Evolutionary conservation across 1,140 invertebrate species (phyloP).

Genomic region (Bombus difficillimus): DNA sequence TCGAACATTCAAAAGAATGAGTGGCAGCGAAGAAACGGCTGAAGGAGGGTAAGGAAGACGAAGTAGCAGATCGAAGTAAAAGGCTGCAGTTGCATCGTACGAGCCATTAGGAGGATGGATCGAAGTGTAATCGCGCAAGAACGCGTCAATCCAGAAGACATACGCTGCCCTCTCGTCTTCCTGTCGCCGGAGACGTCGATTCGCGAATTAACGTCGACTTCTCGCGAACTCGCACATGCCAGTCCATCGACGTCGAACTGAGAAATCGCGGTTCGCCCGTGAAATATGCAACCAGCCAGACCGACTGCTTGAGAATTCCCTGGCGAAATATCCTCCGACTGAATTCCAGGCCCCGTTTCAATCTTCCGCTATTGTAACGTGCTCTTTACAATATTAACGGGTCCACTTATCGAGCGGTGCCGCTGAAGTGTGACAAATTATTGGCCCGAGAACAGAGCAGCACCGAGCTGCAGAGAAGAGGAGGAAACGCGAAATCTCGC

Average conservation of each 20-base stretch:
- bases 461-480: neutral
- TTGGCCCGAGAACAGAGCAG: neutral
- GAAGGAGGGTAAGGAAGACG: neutral
- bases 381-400: slow-evolving; percentile 13
- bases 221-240: neutral
- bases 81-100: neutral
- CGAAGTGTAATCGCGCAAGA: slow-evolving; percentile 62
- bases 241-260: slow-evolving; percentile 3
- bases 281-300: slow-evolving; percentile 17
- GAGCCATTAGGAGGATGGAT: slow-evolving; percentile 45
- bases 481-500: neutral
- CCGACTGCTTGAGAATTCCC: neutral
- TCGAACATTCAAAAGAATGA: neutral
- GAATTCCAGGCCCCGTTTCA: neutral
- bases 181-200: slow-evolving; percentile 23
- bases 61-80: neutral
- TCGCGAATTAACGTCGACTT: slow-evolving; percentile 12
- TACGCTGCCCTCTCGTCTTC: neutral
- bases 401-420: neutral
- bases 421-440: slow-evolving; percentile 9
- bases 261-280: slow-evolving; percentile 12
- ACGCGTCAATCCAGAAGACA: slow-evolving; percentile 31
- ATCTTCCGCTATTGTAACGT: neutral
- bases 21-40: too few relatives aligned
- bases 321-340: neutral